phyloP scores from a whole-genome alignment of 1,140 invertebrate genomes.

The Aphidius ervi region DNA sequence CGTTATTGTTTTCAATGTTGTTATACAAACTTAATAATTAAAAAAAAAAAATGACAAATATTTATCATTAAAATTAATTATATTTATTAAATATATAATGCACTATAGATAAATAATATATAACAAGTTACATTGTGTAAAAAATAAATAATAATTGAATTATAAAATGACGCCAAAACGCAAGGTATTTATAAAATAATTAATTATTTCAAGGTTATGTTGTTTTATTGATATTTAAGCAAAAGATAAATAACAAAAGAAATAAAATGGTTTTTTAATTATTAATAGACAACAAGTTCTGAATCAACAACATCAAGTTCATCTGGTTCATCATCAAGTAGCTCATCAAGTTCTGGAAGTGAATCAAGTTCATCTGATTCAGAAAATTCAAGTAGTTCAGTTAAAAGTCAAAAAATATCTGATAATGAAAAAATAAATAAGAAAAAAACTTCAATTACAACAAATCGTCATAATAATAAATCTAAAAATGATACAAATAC shows the following conservation, averaged over 20 bases:
- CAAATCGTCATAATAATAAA: conserved; percentile 46
- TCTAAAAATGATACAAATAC: conserved; percentile 42
- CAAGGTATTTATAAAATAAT: conserved; percentile 36
- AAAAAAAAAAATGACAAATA: no score
- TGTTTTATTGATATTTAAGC: background rate
- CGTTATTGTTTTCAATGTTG: no score
- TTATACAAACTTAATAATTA: no score
- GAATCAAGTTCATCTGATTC: conserved; percentile 67
- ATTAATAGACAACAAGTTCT: conserved; percentile 55
- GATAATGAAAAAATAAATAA: conserved; percentile 49
- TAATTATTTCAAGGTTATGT: conserved; percentile 20
- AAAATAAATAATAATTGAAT: no score
- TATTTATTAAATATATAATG: background rate
- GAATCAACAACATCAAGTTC: conserved; percentile 62
- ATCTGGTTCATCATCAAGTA: conserved; percentile 59
- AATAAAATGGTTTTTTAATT: conserved; percentile 8
- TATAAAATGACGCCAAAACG: conserved; percentile 48
- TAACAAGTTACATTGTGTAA: no score
- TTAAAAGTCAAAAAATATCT: conserved; percentile 45
- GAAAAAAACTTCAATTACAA: conserved; percentile 50
- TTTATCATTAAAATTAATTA: no score
- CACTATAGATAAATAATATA: background rate
- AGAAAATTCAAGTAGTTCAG: conserved; percentile 63
- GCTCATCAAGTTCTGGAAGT: conserved; percentile 63
- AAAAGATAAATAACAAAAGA: background rate